phyloP scores from a whole-genome alignment of 2,888 invertebrate species.

The Alitta virens region DNA sequence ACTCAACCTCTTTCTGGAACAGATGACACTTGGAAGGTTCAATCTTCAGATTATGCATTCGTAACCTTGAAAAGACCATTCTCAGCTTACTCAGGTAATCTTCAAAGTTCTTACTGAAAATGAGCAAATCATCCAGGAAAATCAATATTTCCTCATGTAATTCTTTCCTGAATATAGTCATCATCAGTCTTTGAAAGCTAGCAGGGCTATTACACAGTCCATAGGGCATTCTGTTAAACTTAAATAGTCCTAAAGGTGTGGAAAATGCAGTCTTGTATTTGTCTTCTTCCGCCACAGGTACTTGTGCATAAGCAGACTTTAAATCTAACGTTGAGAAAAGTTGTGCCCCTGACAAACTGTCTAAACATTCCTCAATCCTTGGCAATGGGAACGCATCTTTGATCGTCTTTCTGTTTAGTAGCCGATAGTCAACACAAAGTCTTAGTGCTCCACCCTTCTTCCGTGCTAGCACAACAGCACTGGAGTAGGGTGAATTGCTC shows the following conservation, averaged over 20 bases:
- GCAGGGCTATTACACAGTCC: constrained; percentile 2
- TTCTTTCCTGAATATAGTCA: neutral
- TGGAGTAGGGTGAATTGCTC: neutral
- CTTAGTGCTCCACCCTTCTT: neutral
- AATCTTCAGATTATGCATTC: no score
- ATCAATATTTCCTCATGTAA: neutral
- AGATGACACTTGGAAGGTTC: no score
- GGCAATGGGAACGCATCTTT: neutral
- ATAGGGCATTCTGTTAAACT: constrained; percentile 5
- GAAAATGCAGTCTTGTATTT: constrained; percentile 6
- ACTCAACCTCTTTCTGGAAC: no score
- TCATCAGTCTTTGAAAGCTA: constrained; percentile 1
- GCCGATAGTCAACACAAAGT: constrained; percentile 1
- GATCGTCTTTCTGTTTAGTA: neutral
- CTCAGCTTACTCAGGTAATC: no score
- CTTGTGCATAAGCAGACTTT: constrained; percentile 1
- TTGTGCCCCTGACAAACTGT: neutral
- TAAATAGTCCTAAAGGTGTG: neutral
- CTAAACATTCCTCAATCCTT: neutral
- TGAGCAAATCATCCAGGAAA: constrained; percentile 14
- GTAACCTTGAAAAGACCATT: no score
- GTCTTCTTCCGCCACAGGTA: neutral
- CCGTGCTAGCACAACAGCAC: neutral
- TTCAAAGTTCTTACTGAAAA: no score
- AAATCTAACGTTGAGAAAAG: constrained; percentile 1